Evolutionary conservation across 2,888 invertebrate genomes (phyloP).

Genomic region (Gisinianus flammeolus): DNA sequence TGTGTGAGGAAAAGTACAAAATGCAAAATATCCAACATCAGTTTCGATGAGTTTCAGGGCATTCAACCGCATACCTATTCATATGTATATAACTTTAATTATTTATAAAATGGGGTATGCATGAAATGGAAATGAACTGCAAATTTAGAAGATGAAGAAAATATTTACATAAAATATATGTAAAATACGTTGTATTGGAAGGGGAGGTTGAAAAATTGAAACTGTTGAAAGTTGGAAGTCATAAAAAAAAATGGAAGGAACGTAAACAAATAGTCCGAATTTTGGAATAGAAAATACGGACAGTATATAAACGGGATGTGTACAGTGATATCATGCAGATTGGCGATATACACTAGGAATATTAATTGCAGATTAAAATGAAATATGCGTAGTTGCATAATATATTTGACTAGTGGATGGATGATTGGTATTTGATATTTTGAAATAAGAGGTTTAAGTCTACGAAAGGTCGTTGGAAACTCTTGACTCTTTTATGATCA

Average conservation of each 20-base stretch:
- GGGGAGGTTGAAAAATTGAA: background rate
- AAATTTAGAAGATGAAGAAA: background rate
- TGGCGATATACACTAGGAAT: background rate
- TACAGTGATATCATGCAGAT: background rate
- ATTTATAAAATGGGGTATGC: too few relatives aligned
- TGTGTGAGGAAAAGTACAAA: too few relatives aligned
- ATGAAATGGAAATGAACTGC: background rate
- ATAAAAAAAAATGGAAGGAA: background rate
- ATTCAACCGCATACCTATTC: background rate
- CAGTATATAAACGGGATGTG: background rate
- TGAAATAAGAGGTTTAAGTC: background rate
- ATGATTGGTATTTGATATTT: too few relatives aligned
- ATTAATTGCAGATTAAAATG: background rate
- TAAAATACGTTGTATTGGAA: background rate
- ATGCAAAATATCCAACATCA: too few relatives aligned
- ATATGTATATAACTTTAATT: too few relatives aligned
- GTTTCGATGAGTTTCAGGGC: too few relatives aligned
- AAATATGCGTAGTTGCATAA: background rate
- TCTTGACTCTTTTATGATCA: background rate
- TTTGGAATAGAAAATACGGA: background rate
- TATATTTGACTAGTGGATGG: background rate
- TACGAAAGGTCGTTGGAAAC: too few relatives aligned
- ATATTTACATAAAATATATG: background rate
- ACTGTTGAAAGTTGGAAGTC: background rate
- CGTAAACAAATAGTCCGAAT: background rate